These are phyloP conservation scores for Brachionus rubens DNA, from an alignment of 1,140 invertebrate genomes.

Conservation along the genomic window DNA sequence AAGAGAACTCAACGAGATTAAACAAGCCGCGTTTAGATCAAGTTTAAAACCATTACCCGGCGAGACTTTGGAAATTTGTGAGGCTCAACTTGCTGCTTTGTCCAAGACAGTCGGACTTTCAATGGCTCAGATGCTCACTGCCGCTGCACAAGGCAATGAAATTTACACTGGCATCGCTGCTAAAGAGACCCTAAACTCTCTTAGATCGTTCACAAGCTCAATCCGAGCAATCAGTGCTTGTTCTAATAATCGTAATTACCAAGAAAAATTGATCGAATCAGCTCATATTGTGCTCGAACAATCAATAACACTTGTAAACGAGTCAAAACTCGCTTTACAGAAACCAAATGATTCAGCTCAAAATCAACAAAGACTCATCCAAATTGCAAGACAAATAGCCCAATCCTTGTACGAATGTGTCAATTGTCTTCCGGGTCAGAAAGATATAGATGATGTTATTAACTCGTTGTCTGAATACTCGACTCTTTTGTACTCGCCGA, in stretches of 20 bases:
- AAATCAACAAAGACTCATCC: conserved; percentile 59
- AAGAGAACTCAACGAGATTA: conserved; percentile 76
- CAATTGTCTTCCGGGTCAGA: conserved; percentile 78
- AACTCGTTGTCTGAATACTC: conserved; percentile 66
- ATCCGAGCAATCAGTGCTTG: conserved; percentile 72
- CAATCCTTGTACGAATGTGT: conserved; percentile 65
- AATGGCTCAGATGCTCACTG: conserved; percentile 78
- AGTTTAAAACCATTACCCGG: conserved; percentile 77
- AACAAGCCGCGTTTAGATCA: conserved; percentile 69
- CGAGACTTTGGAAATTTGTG: conserved; percentile 76
- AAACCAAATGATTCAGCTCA: conserved; percentile 66
- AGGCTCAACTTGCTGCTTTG: conserved; percentile 69
- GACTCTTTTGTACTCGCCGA: neutral
- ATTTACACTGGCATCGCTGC: conserved; percentile 74
- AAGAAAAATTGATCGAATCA: conserved; percentile 60
- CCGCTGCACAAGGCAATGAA: conserved; percentile 73
- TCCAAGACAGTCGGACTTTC: conserved; percentile 67
- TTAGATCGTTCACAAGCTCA: conserved; percentile 68
- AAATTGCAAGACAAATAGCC: conserved; percentile 62
- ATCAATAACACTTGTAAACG: conserved; percentile 73
- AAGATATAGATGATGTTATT: conserved; percentile 81
- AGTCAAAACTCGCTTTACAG: conserved; percentile 69
- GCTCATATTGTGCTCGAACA: conserved; percentile 75
- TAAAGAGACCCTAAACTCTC: conserved; percentile 70
- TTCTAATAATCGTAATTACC: conserved; percentile 65